These are phyloP conservation scores for Sylvia atricapilla DNA, from an alignment of 2,113 vertebrate genomes.

Conservation along the genomic window DNA sequence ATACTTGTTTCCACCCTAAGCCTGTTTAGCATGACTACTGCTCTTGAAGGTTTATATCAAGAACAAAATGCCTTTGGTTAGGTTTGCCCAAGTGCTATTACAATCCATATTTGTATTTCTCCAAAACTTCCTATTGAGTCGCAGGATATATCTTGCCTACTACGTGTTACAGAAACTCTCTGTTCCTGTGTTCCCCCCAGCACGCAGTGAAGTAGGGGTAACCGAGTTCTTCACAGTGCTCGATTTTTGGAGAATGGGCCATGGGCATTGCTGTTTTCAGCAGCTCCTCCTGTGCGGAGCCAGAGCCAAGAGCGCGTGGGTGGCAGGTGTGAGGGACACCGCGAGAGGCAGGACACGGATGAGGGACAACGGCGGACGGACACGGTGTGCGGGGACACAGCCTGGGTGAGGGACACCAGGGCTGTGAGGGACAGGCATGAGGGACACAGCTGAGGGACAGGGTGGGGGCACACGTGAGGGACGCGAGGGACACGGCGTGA, in stretches of 20 bases:
- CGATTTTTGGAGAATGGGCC: not conserved
- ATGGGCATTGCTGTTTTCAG: not conserved
- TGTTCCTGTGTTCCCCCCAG: no score
- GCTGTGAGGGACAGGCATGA: not conserved
- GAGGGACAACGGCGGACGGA: not conserved
- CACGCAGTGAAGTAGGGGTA: not conserved
- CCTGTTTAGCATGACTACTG: not conserved
- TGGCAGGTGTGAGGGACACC: not conserved
- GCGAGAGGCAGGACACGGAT: not conserved
- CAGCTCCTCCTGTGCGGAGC: rapidly evolving
- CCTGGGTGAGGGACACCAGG: no score
- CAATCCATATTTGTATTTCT: not conserved
- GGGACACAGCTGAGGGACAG: not conserved
- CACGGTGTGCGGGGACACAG: no score
- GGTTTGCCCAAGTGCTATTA: not conserved
- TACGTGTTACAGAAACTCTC: not conserved
- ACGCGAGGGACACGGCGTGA: not conserved
- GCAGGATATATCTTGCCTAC: not conserved
- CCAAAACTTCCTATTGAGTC: not conserved
- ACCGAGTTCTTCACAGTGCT: not conserved
- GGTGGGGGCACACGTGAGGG: no score
- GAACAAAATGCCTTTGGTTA: not conserved
- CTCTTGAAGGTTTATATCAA: not conserved
- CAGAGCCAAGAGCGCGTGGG: not conserved
- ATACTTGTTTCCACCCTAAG: not conserved